A percentile compares a stretch with the other conserved stretches of the same genome.
Conservation (phyloP, 2,888 invertebrate species). For the Apotomis turbidana region DNA sequence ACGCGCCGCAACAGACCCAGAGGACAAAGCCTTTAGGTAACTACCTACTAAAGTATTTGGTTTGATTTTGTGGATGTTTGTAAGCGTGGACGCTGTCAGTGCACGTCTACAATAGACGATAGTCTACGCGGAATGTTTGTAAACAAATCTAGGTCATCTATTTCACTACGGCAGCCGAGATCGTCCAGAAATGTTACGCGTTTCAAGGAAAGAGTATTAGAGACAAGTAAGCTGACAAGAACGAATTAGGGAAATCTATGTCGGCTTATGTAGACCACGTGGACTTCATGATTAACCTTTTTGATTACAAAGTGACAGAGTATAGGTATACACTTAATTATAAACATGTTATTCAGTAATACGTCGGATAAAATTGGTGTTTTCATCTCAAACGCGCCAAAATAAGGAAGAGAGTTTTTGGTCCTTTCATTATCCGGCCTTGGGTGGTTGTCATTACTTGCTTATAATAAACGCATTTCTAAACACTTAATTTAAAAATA, state of each 20-base stretch:
- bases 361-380: not conserved
- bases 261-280: constrained; percentile 21
- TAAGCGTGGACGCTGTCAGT: constrained; percentile 47
- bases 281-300: constrained; percentile 8
- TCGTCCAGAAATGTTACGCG: constrained; percentile 13
- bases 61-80: constrained; percentile 46
- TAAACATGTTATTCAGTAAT: not conserved
- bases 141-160: constrained; percentile 55
- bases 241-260: constrained; percentile 5
- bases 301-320: constrained; percentile 29
- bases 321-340: not conserved
- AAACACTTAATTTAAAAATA: not conserved
- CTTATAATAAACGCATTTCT: not conserved
- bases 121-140: constrained; percentile 60
- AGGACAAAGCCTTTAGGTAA: constrained; percentile 82
- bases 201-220: constrained; percentile 18
- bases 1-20: constrained; percentile 71
- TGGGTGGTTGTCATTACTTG: not conserved
- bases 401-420: too few relatives aligned
- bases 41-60: constrained; percentile 49
- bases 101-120: constrained; percentile 46
- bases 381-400: too few relatives aligned
- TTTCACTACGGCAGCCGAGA: constrained; percentile 45
- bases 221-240: constrained; percentile 8
- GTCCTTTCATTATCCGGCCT: not conserved